Conservation (phyloP, 2,797 vertebrate genomes). For the Ctenopoma kingsleyae region DNA sequence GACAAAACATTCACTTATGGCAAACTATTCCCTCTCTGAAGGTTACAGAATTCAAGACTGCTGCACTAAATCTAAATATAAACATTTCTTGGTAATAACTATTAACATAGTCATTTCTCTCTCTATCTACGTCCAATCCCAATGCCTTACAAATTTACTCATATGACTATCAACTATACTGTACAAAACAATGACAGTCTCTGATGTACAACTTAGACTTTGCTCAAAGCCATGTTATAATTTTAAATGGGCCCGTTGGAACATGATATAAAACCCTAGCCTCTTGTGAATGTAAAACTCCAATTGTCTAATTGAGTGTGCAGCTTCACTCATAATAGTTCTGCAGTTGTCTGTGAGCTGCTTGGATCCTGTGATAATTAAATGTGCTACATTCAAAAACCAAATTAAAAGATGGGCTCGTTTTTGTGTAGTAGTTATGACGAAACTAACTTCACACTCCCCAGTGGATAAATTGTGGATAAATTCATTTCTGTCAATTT, state of each 20-base stretch:
- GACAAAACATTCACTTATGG: conserved; percentile 9
- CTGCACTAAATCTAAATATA: conserved; percentile 11
- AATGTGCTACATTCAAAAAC: conserved; percentile 12
- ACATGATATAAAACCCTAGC: conserved; percentile 34
- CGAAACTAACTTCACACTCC: conserved; percentile 30
- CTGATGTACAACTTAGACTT: conserved; percentile 39
- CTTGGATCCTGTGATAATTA: conserved; percentile 32
- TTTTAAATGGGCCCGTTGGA: conserved; percentile 47
- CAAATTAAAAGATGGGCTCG: conserved; percentile 25
- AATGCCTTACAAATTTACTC: conserved; percentile 11
- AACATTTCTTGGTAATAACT: conserved; percentile 7
- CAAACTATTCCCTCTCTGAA: background rate
- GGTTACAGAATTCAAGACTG: background rate
- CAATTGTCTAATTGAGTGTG: conserved; percentile 33
- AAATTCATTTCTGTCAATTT: conserved; percentile 42
- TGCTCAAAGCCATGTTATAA: conserved; percentile 31
- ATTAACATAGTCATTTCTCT: conserved; percentile 2
- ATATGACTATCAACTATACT: conserved; percentile 21
- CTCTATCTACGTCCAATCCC: conserved; percentile 16
- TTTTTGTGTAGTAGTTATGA: conserved; percentile 40
- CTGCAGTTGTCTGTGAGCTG: conserved; percentile 15
- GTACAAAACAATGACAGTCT: conserved; percentile 38
- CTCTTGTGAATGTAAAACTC: conserved; percentile 21
- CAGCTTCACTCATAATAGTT: conserved; percentile 14
- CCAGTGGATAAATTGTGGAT: conserved; percentile 30